Percentiles rank a stretch among this genome's conserved stretches.
Conservation (phyloP, 2,888 invertebrate genomes). For the Seira sanloemensis region DNA sequence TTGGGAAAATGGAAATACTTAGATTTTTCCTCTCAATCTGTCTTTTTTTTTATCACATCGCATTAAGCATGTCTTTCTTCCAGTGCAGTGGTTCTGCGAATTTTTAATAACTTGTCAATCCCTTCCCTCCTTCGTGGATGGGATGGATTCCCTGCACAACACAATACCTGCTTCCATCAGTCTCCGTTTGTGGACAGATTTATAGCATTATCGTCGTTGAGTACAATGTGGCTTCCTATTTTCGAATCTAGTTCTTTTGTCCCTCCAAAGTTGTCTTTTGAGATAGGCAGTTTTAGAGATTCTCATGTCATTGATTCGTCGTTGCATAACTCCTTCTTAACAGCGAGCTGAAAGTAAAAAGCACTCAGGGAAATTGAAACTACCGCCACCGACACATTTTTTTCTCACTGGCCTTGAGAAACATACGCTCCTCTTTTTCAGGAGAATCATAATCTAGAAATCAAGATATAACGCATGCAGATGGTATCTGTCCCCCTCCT, state of each 20-base stretch:
- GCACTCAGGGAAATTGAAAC: slow-evolving; percentile 5
- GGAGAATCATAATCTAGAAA: background rate
- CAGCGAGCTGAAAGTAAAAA: background rate
- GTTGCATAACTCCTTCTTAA: background rate
- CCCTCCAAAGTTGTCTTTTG: background rate
- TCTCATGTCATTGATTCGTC: background rate
- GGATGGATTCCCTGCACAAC: background rate
- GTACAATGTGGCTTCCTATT: background rate
- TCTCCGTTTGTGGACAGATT: slow-evolving; percentile 8
- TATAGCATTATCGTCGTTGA: background rate
- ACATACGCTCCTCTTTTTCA: background rate
- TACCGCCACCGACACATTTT: background rate
- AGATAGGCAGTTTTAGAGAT: background rate
- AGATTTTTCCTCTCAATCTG: background rate
- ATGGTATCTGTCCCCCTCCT: background rate
- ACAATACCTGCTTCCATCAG: background rate
- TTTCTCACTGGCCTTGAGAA: background rate
- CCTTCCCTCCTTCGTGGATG: background rate
- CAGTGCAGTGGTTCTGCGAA: background rate
- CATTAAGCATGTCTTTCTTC: background rate
- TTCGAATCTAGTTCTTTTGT: background rate
- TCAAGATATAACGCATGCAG: background rate
- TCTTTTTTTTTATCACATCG: background rate
- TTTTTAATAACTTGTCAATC: background rate
- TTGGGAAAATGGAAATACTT: background rate